Percentiles rank a stretch among this genome's conserved stretches.
These are phyloP conservation scores for Corythornis madagascariensis DNA, from an alignment of 2,113 vertebrate genomes.

Conservation along the genomic window DNA sequence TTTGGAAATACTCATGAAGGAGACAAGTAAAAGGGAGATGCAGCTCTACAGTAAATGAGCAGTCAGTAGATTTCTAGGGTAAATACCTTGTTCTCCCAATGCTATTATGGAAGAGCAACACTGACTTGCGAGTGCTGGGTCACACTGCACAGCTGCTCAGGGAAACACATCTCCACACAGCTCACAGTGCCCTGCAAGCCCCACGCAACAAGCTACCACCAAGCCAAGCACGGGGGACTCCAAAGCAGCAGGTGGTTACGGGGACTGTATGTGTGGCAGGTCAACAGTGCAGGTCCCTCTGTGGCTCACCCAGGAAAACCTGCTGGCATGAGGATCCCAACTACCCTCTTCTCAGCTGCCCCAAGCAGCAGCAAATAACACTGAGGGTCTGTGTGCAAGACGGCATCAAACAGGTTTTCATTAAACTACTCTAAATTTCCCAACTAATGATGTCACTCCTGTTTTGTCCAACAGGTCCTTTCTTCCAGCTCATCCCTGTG, in stretches of 20 bases:
- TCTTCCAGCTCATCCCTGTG: background rate
- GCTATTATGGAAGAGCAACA: background rate
- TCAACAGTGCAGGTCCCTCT: background rate
- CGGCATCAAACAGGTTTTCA: background rate
- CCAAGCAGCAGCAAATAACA: background rate
- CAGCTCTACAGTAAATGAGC: background rate
- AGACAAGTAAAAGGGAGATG: background rate
- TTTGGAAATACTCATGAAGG: background rate
- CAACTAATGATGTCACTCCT: background rate
- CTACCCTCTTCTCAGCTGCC: background rate
- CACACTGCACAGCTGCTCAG: background rate
- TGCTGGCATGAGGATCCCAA: background rate
- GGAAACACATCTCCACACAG: background rate
- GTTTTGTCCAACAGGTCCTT: background rate
- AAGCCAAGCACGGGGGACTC: background rate
- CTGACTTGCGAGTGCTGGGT: background rate
- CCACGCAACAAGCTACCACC: background rate
- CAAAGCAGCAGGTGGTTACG: background rate
- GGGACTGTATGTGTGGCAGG: background rate
- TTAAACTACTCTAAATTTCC: background rate
- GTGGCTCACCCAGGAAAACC: background rate
- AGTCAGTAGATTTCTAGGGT: background rate
- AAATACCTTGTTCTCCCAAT: background rate
- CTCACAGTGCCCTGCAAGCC: accelerated
- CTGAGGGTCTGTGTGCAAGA: accelerated